These are phyloP conservation scores for Fulica atra DNA, from an alignment of 2,113 vertebrate genomes.

Conservation along the genomic window DNA sequence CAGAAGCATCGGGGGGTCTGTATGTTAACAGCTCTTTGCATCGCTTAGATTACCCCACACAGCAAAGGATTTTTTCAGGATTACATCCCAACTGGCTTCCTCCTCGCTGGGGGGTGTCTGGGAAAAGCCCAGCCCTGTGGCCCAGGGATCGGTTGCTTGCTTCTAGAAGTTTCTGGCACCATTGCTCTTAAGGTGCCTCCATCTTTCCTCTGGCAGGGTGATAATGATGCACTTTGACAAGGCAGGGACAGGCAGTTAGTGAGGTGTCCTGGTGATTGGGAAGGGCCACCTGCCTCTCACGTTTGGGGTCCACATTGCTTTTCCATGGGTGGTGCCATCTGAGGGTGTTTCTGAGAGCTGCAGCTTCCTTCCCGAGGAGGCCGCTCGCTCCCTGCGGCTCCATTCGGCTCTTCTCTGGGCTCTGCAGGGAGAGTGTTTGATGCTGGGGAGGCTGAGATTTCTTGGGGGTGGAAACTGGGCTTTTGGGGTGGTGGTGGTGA, in stretches of 20 bases:
- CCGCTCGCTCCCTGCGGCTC: not conserved
- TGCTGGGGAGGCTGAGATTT: not conserved
- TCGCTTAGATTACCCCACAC: not conserved
- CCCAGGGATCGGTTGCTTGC: not conserved
- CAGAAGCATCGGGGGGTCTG: not conserved
- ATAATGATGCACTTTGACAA: constrained; percentile 14
- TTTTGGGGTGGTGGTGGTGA: not conserved
- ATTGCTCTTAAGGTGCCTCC: not conserved
- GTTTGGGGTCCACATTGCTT: not conserved
- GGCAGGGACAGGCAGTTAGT: too few species aligned
- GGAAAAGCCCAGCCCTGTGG: not conserved
- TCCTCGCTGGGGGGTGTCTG: not conserved
- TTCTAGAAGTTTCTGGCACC: not conserved
- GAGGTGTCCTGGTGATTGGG: not conserved
- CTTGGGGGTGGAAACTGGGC: not conserved
- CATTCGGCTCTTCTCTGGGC: not conserved
- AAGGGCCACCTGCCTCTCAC: not conserved
- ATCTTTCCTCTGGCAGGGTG: not conserved
- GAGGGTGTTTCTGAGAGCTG: not conserved
- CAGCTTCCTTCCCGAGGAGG: not conserved
- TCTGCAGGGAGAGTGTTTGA: not conserved
- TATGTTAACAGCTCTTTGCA: not conserved
- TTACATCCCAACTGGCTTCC: not conserved
- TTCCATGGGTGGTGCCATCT: not conserved
- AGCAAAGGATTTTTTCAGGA: not conserved